A percentile compares a stretch with the other conserved stretches of the same genome.
phyloP scores from a whole-genome alignment of 2,797 vertebrate genomes.

The Buceros bicornis region DNA sequence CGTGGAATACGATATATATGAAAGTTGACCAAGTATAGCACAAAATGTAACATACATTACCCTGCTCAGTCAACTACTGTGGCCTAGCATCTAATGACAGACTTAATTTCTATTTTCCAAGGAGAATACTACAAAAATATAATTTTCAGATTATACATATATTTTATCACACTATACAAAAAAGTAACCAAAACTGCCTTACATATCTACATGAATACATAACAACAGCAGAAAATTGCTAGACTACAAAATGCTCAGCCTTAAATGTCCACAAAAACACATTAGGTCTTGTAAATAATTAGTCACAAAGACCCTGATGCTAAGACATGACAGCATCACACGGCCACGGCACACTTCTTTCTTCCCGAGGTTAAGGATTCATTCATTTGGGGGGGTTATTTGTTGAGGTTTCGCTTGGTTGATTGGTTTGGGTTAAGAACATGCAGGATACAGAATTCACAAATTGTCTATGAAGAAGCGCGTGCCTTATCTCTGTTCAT shows the following conservation, averaged over 20 bases:
- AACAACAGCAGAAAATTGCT: constrained; percentile 47
- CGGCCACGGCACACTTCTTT: constrained; percentile 17
- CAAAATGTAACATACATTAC: constrained; percentile 81
- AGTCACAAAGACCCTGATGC: constrained; percentile 11
- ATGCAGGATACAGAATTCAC: constrained; percentile 9
- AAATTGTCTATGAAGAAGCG: neutral
- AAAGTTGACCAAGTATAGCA: constrained; percentile 87
- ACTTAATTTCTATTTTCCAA: constrained; percentile 83
- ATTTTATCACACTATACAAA: constrained; percentile 76
- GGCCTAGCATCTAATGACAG: constrained; percentile 78
- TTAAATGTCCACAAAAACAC: constrained; percentile 43
- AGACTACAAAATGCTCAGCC: constrained; percentile 30
- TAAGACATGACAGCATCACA: neutral
- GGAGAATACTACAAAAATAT: constrained; percentile 75
- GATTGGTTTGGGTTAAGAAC: neutral
- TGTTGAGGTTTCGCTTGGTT: neutral
- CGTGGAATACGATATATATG: constrained; percentile 87
- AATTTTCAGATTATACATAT: constrained; percentile 82
- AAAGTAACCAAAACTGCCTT: constrained; percentile 63
- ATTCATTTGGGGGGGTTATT: neutral
- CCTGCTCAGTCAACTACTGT: constrained; percentile 82
- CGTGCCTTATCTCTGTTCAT: constrained; percentile 13
- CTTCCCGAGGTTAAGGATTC: constrained; percentile 21
- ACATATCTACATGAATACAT: constrained; percentile 46
- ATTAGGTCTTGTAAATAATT: constrained; percentile 75